These are phyloP conservation scores for Ramphastos sulfuratus DNA, from an alignment of 2,113 vertebrate species.

Conservation along the genomic window DNA sequence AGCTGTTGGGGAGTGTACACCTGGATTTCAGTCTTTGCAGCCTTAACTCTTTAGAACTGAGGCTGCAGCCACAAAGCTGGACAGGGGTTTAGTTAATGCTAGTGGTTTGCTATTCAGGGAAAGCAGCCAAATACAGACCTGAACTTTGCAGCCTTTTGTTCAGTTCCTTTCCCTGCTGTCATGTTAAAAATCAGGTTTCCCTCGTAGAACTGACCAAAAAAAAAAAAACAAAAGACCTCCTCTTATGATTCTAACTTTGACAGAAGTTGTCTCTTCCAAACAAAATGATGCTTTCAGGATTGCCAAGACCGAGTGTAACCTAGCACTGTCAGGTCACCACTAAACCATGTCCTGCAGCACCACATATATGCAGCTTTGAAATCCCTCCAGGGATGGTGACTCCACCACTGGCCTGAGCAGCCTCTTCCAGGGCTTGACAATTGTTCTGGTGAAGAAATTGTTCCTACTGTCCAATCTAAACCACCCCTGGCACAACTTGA, in stretches of 20 bases:
- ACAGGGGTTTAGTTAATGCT: background rate
- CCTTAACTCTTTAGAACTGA: background rate
- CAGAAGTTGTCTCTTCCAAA: too few relatives aligned
- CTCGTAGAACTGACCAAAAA: background rate
- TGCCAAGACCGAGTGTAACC: too few relatives aligned
- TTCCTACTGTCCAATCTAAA: too few relatives aligned
- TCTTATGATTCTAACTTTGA: background rate
- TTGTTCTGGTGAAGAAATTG: too few relatives aligned
- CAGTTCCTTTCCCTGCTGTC: background rate
- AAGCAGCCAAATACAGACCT: background rate
- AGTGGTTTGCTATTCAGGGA: background rate
- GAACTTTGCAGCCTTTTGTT: background rate
- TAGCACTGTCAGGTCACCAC: too few relatives aligned
- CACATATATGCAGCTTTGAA: too few relatives aligned
- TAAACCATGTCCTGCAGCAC: too few relatives aligned
- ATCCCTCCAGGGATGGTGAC: too few relatives aligned
- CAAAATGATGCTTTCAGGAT: too few relatives aligned
- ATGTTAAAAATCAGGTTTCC: background rate
- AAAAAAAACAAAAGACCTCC: background rate
- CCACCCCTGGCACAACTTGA: too few relatives aligned
- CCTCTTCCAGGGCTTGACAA: too few relatives aligned
- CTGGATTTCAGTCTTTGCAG: background rate
- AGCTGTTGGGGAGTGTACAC: background rate
- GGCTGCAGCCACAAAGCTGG: background rate
- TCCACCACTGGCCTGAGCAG: too few relatives aligned